phyloP scores from a whole-genome alignment of 2,888 invertebrate genomes.

The Dromius quadrimaculatus region DNA sequence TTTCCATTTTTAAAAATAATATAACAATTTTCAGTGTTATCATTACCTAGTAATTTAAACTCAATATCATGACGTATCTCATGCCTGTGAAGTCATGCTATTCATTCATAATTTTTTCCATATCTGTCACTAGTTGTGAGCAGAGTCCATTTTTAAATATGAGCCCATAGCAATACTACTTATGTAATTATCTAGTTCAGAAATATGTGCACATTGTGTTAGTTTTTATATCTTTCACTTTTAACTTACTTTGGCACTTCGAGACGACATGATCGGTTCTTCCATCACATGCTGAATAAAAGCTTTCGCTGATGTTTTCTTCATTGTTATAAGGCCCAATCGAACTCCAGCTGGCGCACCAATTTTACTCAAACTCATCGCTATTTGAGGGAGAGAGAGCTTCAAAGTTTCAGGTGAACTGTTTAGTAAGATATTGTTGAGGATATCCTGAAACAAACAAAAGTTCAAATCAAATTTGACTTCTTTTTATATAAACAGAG shows the following conservation, averaged over 20 bases:
- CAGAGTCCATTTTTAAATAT: no score
- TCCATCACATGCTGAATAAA: conserved; percentile 57
- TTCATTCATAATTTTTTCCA: no score
- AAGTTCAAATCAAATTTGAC: not conserved
- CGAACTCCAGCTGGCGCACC: conserved; percentile 68
- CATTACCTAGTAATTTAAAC: not conserved
- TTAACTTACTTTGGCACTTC: conserved; percentile 58
- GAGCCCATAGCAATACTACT: no score
- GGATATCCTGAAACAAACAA: conserved; percentile 58
- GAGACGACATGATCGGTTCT: conserved; percentile 57
- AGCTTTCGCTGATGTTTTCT: conserved; percentile 67
- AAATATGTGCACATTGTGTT: no score
- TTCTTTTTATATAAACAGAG: conserved; percentile 14
- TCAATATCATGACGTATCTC: no score
- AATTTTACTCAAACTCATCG: conserved; percentile 66
- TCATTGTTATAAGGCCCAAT: conserved; percentile 68
- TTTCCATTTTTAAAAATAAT: no score
- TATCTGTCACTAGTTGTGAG: no score
- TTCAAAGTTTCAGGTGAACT: conserved; percentile 61
- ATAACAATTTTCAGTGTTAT: not conserved
- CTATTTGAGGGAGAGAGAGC: conserved; percentile 64
- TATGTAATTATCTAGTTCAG: no score
- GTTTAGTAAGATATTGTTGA: conserved; percentile 53
- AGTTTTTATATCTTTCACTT: not conserved
- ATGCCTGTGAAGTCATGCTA: no score